These are phyloP conservation scores for Montipora cactus DNA, from an alignment of 64 coral and sea anemone genomes.

Conservation along the genomic window DNA sequence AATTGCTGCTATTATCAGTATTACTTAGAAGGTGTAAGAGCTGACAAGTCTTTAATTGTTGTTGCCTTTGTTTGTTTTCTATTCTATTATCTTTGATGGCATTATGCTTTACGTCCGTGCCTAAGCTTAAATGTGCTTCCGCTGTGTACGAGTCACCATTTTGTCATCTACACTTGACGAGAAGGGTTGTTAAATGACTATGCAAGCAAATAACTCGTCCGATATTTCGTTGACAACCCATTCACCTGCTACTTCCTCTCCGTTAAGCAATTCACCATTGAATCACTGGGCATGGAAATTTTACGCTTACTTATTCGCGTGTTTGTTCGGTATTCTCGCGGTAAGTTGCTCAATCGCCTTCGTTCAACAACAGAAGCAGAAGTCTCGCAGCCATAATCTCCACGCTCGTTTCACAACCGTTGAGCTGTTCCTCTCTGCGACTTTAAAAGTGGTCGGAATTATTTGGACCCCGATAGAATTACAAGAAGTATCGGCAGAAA, in stretches of 20 bases:
- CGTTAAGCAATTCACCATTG: not conserved
- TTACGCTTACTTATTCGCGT: not conserved
- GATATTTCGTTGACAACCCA: not conserved
- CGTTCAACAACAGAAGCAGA: constrained; percentile 1
- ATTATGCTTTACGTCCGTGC: too few relatives aligned
- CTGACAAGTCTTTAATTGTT: too few relatives aligned
- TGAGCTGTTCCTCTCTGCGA: constrained; percentile 6
- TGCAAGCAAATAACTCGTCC: not conserved
- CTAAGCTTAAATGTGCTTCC: too few relatives aligned
- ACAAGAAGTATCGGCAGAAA: not conserved
- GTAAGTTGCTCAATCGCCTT: not conserved
- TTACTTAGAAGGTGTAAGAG: too few relatives aligned
- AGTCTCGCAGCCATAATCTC: not conserved
- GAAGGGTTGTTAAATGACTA: too few relatives aligned
- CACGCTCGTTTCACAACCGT: constrained; percentile 14
- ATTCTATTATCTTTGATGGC: too few relatives aligned
- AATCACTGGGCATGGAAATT: constrained; percentile 29
- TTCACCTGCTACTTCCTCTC: not conserved
- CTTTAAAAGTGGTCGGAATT: not conserved
- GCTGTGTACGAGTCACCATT: too few relatives aligned
- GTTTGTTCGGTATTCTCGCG: constrained; percentile 1
- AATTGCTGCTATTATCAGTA: too few relatives aligned
- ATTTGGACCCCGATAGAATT: not conserved
- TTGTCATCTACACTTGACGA: too few relatives aligned
- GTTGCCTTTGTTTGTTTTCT: too few relatives aligned